These are phyloP conservation scores for Gymnorhina tibicen DNA, from an alignment of 2,113 vertebrate species.

Conservation along the genomic window DNA sequence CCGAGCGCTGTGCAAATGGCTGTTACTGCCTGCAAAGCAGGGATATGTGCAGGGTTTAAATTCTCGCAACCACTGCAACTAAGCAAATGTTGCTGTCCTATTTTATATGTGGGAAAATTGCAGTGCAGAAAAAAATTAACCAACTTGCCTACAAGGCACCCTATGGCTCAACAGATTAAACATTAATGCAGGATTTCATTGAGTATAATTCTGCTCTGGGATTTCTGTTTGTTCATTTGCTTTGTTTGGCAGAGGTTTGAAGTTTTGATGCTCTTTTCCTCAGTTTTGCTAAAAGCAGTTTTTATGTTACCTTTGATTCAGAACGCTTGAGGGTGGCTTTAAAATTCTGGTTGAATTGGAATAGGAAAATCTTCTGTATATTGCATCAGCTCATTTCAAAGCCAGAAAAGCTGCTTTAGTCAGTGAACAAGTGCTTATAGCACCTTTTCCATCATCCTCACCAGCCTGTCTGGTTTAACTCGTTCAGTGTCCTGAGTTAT, in stretches of 20 bases:
- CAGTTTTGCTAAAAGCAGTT: neutral
- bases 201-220: neutral
- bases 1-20: neutral
- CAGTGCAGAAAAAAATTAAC: neutral
- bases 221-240: neutral
- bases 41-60: neutral
- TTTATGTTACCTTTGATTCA: constrained; percentile 37
- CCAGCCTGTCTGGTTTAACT: neutral
- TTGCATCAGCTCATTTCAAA: constrained; percentile 22
- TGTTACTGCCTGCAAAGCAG: neutral
- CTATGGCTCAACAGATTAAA: constrained; percentile 11
- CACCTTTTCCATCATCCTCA: neutral
- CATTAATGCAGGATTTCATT: neutral
- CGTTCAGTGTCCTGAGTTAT: neutral
- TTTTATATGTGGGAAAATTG: neutral
- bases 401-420: constrained; percentile 6
- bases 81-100: neutral
- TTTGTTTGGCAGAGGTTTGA: constrained; percentile 31
- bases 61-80: neutral
- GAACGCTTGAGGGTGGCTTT: constrained; percentile 21
- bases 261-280: constrained; percentile 9
- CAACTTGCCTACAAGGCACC: neutral
- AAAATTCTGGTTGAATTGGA: constrained; percentile 3
- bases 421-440: neutral
- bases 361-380: neutral